A percentile compares a stretch with the other conserved stretches of the same genome.
These are phyloP conservation scores for Hirudinaria manillensis DNA, from an alignment of 2,888 invertebrate genomes.

Conservation along the genomic window DNA sequence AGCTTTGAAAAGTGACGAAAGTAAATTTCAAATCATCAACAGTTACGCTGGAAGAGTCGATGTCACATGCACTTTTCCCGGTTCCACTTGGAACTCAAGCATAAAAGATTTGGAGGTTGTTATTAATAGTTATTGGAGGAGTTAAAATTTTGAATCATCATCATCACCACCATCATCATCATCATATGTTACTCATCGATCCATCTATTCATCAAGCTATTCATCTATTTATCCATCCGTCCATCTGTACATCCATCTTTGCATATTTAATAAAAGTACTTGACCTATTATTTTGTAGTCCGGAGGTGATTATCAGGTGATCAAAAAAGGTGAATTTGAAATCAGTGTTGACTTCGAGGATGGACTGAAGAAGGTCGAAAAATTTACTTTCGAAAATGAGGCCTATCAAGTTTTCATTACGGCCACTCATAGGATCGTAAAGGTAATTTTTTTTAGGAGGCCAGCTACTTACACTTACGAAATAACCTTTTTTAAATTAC, in stretches of 20 bases:
- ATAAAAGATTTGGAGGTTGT: no score
- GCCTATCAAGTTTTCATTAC: constrained; percentile 26
- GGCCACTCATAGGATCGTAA: background rate
- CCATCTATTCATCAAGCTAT: no score
- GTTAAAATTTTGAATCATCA: background rate
- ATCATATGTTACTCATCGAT: no score
- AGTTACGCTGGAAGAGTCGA: background rate
- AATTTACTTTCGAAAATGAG: background rate
- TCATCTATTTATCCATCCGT: no score
- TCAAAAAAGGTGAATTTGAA: background rate
- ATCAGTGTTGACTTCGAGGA: background rate
- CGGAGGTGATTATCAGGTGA: constrained; percentile 5
- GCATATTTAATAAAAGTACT: background rate
- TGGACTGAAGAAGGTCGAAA: background rate
- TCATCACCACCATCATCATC: no score
- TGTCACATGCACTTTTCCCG: background rate
- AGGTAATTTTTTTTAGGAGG: background rate
- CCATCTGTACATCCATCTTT: no score
- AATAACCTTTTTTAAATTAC: no score
- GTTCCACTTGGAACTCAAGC: no score
- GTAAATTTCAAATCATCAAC: constrained; percentile 28
- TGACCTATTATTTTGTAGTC: background rate
- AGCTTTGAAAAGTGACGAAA: background rate
- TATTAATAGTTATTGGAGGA: no score
- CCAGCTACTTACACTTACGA: no score